Conservation (phyloP, 2,797 vertebrate genomes). For the Amblyopsis hoosieri region DNA sequence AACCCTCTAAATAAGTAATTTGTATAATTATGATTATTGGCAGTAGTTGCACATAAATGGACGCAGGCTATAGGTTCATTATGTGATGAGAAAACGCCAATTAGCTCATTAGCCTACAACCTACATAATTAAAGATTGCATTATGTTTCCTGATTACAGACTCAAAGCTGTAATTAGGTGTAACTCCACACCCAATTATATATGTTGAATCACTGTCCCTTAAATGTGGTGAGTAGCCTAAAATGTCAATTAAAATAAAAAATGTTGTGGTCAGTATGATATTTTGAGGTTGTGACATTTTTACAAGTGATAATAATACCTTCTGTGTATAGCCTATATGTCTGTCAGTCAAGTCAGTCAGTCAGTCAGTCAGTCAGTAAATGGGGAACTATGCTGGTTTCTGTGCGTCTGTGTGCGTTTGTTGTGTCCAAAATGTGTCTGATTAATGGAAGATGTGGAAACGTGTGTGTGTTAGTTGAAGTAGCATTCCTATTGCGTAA, state of each 20-base stretch:
- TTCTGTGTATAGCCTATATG: neutral
- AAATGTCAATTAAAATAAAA: neutral
- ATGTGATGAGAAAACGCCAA: conserved; percentile 9
- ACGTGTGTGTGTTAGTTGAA: neutral
- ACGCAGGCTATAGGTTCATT: conserved; percentile 3
- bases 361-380: too few species aligned
- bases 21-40: neutral
- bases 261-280: neutral
- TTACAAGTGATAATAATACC: neutral
- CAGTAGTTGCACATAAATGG: conserved; percentile 10
- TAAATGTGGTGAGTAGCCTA: neutral
- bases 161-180: conserved; percentile 30
- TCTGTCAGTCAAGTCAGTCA: too few species aligned
- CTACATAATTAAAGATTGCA: conserved; percentile 16
- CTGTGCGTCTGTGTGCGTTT: neutral
- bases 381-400: conserved; percentile 3
- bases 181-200: conserved; percentile 19
- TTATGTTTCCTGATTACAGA: conserved; percentile 19
- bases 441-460: conserved; percentile 4
- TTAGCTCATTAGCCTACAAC: conserved; percentile 16
- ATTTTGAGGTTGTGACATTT: neutral
- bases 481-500: conserved; percentile 20
- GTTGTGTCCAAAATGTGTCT: neutral
- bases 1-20: neutral
- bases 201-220: conserved; percentile 4